Conservation (phyloP, 2,888 invertebrate genomes). For the Amiota mariae region DNA sequence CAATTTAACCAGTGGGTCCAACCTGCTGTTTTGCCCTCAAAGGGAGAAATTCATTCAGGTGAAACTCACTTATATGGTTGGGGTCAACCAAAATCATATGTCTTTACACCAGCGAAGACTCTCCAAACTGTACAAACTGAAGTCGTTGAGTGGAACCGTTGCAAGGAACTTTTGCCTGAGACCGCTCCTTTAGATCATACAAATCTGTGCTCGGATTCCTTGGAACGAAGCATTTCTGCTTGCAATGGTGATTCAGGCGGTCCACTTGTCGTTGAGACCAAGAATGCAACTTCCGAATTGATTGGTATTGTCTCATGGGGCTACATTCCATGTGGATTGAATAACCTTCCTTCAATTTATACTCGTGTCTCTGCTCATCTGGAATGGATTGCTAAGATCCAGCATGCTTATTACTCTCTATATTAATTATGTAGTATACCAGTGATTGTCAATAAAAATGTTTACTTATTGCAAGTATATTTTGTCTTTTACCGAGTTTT, state of each 20-base stretch:
- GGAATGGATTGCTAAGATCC: conserved; percentile 69
- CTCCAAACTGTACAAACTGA: conserved; percentile 65
- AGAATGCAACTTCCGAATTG: conserved; percentile 54
- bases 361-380: conserved; percentile 73
- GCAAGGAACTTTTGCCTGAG: conserved; percentile 55
- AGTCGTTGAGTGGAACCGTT: conserved; percentile 57
- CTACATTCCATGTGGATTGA: conserved; percentile 73
- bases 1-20: conserved; percentile 64
- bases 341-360: conserved; percentile 73
- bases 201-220: conserved; percentile 75
- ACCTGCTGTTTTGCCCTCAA: conserved; percentile 70
- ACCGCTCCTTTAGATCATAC: conserved; percentile 58
- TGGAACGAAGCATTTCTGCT: conserved; percentile 72
- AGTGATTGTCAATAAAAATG: no score
- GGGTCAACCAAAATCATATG: conserved; percentile 69
- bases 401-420: conserved; percentile 58
- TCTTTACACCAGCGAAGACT: conserved; percentile 52
- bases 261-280: conserved; percentile 63
- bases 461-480: no score
- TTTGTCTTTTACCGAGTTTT: no score
- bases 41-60: conserved; percentile 59
- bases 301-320: conserved; percentile 76
- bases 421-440: conserved; percentile 41
- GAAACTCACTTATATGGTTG: conserved; percentile 72
- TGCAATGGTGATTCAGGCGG: conserved; percentile 74